Percentiles rank a stretch among this genome's conserved stretches.
Conservation (phyloP, 92 coral and sea anemone genomes). For the Blastomussa wellsi region DNA sequence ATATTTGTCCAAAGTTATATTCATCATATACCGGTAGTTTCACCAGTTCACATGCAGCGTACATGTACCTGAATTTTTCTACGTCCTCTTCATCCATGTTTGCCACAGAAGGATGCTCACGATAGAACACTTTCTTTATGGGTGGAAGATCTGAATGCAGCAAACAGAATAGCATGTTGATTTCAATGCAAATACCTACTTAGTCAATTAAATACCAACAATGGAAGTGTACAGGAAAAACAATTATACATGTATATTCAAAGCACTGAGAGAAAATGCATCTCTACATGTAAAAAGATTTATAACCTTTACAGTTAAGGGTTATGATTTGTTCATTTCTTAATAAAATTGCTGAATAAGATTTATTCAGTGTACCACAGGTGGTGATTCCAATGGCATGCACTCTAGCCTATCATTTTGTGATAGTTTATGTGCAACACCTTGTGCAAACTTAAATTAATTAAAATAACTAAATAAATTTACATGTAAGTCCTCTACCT, state of each 20-base stretch:
- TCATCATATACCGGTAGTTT: too few species aligned
- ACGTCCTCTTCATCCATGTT: constrained; percentile 77
- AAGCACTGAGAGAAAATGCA: too few species aligned
- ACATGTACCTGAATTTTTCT: constrained; percentile 66
- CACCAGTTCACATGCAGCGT: too few species aligned
- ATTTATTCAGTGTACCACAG: too few species aligned
- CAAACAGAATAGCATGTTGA: neutral
- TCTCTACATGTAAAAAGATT: neutral
- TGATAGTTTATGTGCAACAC: neutral
- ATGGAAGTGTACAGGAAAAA: neutral
- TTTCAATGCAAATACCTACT: neutral
- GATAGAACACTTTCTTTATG: constrained; percentile 81
- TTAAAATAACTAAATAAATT: neutral
- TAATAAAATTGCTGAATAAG: too few species aligned
- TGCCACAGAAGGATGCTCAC: constrained; percentile 68
- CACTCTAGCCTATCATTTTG: too few species aligned
- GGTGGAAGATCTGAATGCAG: constrained; percentile 63
- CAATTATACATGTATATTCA: too few species aligned
- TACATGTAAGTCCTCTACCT: constrained; percentile 51
- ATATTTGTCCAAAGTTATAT: too few species aligned
- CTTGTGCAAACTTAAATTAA: neutral
- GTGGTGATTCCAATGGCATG: too few species aligned
- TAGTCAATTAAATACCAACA: neutral
- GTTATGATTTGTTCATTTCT: too few species aligned
- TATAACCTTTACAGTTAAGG: too few species aligned